Conservation (phyloP, 2,113 vertebrate species). For the Dromiciops gliroides region DNA sequence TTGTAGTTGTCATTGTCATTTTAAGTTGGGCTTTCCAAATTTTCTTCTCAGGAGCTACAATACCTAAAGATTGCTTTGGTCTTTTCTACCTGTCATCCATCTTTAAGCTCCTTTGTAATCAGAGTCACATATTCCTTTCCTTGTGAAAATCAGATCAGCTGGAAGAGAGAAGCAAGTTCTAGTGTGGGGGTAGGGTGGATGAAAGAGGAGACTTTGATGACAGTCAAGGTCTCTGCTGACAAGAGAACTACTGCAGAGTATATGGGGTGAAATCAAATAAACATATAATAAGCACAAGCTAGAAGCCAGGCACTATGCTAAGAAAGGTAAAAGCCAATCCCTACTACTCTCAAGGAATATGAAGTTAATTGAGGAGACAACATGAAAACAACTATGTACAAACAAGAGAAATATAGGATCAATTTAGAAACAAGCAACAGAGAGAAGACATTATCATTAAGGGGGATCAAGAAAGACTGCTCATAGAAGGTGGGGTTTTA, state of each 20-base stretch:
- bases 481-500: not conserved
- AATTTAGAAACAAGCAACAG: not conserved
- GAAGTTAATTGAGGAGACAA: not conserved
- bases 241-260: not conserved
- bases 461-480: not conserved
- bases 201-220: not conserved
- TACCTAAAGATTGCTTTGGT: not conserved
- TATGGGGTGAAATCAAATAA: not conserved
- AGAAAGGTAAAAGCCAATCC: not conserved
- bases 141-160: not conserved
- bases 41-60: not conserved
- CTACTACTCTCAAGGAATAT: not conserved
- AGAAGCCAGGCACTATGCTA: not conserved
- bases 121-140: not conserved
- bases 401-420: not conserved
- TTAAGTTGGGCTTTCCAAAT: not conserved
- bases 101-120: not conserved
- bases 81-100: not conserved
- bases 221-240: not conserved
- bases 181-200: not conserved
- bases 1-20: not conserved
- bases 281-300: not conserved
- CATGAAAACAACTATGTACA: not conserved
- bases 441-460: not conserved
- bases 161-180: not conserved